Conservation (phyloP, 2,888 invertebrate species). For the Cerastis leucographa region DNA sequence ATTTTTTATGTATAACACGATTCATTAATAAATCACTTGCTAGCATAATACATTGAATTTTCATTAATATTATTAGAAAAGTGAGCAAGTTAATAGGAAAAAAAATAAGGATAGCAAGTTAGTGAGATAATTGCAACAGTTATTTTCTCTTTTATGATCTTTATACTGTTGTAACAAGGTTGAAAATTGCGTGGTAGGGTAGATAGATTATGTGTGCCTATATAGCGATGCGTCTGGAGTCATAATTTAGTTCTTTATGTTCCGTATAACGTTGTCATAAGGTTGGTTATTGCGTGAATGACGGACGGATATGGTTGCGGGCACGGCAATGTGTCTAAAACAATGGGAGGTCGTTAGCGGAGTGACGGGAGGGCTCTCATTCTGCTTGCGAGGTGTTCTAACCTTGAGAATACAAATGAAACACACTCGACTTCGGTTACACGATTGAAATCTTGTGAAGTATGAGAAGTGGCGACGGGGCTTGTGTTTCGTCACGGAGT, state of each 20-base stretch:
- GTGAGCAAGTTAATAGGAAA: too few species aligned
- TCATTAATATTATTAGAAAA: not conserved
- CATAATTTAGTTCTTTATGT: constrained; percentile 48
- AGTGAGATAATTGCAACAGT: constrained; percentile 43
- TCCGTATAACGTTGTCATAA: constrained; percentile 45
- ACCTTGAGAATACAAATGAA: constrained; percentile 67
- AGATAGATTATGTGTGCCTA: constrained; percentile 33
- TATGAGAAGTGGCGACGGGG: constrained; percentile 23
- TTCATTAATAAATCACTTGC: not conserved
- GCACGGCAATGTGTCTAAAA: constrained; percentile 62
- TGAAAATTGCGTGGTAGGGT: constrained; percentile 8
- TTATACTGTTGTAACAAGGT: constrained; percentile 27
- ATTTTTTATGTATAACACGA: not conserved
- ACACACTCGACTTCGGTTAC: constrained; percentile 58
- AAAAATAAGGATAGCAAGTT: too few species aligned
- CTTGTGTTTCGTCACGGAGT: not conserved
- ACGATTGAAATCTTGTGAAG: constrained; percentile 60
- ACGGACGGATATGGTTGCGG: constrained; percentile 41
- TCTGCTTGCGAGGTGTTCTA: constrained; percentile 60
- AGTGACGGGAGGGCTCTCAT: constrained; percentile 62
- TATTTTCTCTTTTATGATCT: constrained; percentile 25
- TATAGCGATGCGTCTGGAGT: constrained; percentile 33
- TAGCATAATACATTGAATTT: not conserved
- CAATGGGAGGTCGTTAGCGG: constrained; percentile 66
- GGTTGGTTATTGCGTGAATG: constrained; percentile 42